phyloP scores from a whole-genome alignment of 2,113 vertebrate genomes.

The Macquaria ambigua region DNA sequence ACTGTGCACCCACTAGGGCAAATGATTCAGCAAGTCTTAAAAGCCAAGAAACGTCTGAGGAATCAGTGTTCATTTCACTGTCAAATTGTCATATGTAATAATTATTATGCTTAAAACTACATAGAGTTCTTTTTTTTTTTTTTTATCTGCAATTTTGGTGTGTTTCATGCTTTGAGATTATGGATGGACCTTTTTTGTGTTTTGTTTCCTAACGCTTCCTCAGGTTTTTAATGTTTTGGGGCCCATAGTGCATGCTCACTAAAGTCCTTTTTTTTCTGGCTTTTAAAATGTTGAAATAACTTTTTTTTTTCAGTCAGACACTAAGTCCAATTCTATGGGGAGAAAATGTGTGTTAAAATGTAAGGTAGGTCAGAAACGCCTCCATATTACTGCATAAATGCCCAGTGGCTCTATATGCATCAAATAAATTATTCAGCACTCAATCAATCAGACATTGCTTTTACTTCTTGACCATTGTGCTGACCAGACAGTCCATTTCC shows the following conservation, averaged over 20 bases:
- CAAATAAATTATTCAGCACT: constrained; percentile 49
- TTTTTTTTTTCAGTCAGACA: not conserved
- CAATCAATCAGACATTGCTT: constrained; percentile 10
- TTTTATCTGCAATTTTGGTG: not conserved
- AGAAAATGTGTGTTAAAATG: not conserved
- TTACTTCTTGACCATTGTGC: constrained; percentile 22
- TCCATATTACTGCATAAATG: not conserved
- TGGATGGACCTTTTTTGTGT: not conserved
- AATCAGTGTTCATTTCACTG: too few species aligned
- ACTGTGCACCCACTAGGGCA: not conserved
- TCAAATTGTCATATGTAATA: not conserved
- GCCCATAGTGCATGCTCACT: too few species aligned
- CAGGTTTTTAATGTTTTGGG: too few species aligned
- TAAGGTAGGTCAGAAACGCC: not conserved
- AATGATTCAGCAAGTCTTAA: not conserved
- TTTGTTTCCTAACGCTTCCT: not conserved
- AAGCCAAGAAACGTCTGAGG: too few species aligned
- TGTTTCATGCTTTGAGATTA: not conserved
- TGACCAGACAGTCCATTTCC: constrained; percentile 16
- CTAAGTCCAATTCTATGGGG: not conserved
- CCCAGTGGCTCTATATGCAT: not conserved
- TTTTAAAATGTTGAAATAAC: too few species aligned
- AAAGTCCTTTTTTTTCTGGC: too few species aligned
- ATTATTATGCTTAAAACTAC: not conserved
- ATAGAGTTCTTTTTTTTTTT: not conserved